Evolutionary conservation across 1,140 invertebrate species (phyloP).

Genomic region (Drosophila suzukii): DNA sequence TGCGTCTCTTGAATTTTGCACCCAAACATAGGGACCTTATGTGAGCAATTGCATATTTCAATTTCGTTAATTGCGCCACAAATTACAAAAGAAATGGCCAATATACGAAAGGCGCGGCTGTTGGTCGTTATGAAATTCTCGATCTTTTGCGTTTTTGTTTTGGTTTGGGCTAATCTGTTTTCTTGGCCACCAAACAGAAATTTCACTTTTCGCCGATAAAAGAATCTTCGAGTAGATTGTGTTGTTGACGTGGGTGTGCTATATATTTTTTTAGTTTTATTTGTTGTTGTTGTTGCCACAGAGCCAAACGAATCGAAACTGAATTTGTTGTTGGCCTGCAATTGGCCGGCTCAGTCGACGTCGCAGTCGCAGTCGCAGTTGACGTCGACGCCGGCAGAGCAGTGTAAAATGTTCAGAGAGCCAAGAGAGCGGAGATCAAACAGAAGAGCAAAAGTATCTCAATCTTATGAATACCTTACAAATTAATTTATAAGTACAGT

Average conservation of each 20-base stretch:
- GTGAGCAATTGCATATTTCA: conserved; percentile 55
- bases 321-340: conserved; percentile 56
- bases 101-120: conserved; percentile 49
- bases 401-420: conserved; percentile 43
- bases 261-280: conserved; percentile 18
- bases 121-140: conserved; percentile 56
- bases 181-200: conserved; percentile 40
- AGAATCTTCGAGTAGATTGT: conserved; percentile 51
- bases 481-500: too few relatives aligned
- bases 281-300: conserved; percentile 27
- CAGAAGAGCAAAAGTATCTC: conserved; percentile 1
- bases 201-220: conserved; percentile 52
- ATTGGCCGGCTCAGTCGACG: conserved; percentile 26
- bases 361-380: conserved; percentile 15
- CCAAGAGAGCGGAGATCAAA: conserved; percentile 10
- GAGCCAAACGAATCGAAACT: conserved; percentile 45
- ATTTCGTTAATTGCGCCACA: conserved; percentile 64
- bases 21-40: conserved; percentile 22
- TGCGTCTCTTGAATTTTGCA: conserved; percentile 53
- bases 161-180: conserved; percentile 20
- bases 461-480: too few relatives aligned
- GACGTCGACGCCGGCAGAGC: conserved; percentile 14
- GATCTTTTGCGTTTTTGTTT: conserved; percentile 22
- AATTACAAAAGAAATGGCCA: conserved; percentile 58
- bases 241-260: conserved; percentile 43